A percentile compares a stretch with the other conserved stretches of the same genome.
Conservation (phyloP, 2,797 vertebrate species). For the Potorous gilbertii region DNA sequence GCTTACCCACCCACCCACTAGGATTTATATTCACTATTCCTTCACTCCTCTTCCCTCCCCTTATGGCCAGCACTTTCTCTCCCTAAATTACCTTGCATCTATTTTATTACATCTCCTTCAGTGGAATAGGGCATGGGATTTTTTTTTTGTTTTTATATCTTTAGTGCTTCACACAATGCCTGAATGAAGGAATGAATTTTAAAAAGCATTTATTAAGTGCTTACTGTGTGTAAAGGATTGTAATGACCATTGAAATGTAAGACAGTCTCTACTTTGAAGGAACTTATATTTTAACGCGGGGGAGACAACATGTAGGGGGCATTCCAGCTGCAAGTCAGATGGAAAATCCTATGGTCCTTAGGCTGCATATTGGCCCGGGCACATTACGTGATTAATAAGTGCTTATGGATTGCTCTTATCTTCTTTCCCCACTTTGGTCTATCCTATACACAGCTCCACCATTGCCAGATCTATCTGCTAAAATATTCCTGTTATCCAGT, state of each 20-base stretch:
- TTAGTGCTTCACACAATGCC: background rate
- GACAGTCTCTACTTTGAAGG: background rate
- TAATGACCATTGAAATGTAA: background rate
- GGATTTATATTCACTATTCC: conserved; percentile 10
- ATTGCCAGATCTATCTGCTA: background rate
- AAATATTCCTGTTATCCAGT: background rate
- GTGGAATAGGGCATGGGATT: background rate
- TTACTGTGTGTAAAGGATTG: background rate
- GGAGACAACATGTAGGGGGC: background rate
- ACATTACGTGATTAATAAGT: background rate
- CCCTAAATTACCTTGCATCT: background rate
- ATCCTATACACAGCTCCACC: background rate
- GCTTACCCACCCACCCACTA: background rate
- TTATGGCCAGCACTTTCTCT: background rate
- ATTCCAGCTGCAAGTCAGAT: background rate
- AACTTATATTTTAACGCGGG: background rate
- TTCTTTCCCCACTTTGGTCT: background rate
- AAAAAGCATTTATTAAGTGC: background rate
- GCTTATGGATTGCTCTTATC: background rate
- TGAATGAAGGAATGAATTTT: background rate
- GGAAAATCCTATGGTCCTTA: background rate
- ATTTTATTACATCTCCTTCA: background rate
- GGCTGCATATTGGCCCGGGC: background rate
- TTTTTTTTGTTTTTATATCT: background rate
- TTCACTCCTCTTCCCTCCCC: too few relatives aligned